phyloP scores from a whole-genome alignment of 2,797 vertebrate species.

The Fratercula arctica region DNA sequence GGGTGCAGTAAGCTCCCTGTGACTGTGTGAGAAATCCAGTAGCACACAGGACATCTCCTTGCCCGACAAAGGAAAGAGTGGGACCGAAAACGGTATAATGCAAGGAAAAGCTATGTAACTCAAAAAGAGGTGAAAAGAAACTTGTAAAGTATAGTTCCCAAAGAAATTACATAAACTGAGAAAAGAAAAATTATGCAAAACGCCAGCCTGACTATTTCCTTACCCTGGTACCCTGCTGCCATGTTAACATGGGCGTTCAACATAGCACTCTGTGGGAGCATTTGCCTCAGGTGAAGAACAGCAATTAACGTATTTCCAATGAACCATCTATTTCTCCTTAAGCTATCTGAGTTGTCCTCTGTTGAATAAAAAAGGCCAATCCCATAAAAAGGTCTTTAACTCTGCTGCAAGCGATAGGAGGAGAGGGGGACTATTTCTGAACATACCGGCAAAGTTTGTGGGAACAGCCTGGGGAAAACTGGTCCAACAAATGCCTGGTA shows the following conservation, averaged over 20 bases:
- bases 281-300: not conserved
- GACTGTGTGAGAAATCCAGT: not conserved
- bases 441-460: not conserved
- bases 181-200: not conserved
- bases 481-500: conserved; percentile 7
- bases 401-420: not conserved
- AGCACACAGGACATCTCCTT: not conserved
- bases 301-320: conserved; percentile 3
- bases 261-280: not conserved
- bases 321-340: not conserved
- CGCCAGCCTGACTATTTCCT: not conserved
- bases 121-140: not conserved
- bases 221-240: not conserved
- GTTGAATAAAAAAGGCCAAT: not conserved
- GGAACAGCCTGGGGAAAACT: conserved; percentile 1
- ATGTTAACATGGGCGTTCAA: not conserved
- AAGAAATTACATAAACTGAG: not conserved
- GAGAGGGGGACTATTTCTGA: conserved; percentile 15
- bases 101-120: not conserved
- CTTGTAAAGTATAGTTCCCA: not conserved
- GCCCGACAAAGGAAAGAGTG: not conserved
- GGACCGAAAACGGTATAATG: not conserved
- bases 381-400: conserved; percentile 11
- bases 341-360: not conserved
- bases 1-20: not conserved